Base-by-base conservation (phyloP, 2,113 vertebrate genomes). In the Sorex araneus region DNA sequence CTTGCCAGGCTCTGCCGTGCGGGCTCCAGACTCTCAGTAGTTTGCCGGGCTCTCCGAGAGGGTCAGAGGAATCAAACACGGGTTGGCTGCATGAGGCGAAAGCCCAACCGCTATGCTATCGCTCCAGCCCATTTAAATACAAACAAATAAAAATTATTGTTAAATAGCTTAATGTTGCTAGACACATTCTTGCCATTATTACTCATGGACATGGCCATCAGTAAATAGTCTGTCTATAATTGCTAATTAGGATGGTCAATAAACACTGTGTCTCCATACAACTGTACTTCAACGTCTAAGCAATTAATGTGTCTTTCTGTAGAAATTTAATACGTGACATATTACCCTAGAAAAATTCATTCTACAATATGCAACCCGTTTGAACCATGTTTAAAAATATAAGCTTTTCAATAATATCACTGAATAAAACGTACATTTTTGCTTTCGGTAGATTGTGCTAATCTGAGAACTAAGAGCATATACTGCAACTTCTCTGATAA, bases 111-210 rank as follows among this genome's bases (percentile, higher is more conserved):
- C n/a, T n/a, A n/a, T n/a, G n/a, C n/a, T n/a, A n/a, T n/a, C n/a
- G n/a, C n/a, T n/a, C n/a, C n/a, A n/a, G n/a, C n/a, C n/a, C n/a
- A 97, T 90, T 96, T 92, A 95, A 93, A 93, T 4, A 79, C 63
- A 75, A 84, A 69, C 32, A 91, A 92, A 80, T 83, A 57, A 84
- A 84, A 94, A 63, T 2, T 80, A 94, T 64, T 80, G 19, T 54
- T 93, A 93, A 93, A 82, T 54, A 94, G 19, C 79, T 23, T 94
- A 84, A 89, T 84, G 76, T 18, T 60, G 95, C 87, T 79, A 89
- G 47, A 92, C 27, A 93, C 84, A 91, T 87, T 81, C 32, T 36
- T 85, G n/a, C n/a, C n/a, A 81, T 73, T 87, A 89, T 21, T 91
- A 93, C 78, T 96, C 73, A 91, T 81, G 45, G 90, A 75, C n/a